Base-by-base conservation (phyloP, 2,888 invertebrate genomes). In the Aethes cnicana region DNA sequence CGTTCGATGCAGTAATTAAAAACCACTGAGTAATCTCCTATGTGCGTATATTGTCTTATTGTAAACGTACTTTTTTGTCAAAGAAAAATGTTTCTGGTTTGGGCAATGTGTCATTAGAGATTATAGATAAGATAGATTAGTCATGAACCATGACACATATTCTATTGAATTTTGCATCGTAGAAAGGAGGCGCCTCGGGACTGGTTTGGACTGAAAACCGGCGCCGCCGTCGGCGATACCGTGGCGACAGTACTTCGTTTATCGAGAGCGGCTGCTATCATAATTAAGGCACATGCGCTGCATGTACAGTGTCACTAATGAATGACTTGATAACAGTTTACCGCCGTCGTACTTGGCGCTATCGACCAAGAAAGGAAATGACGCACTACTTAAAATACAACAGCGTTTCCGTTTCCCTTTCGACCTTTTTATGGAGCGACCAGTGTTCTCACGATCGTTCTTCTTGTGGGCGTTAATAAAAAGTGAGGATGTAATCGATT, bases 281-380 rank as follows among this genome's bases (percentile, higher is more conserved):
- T 66, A 63, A 68, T 64, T 67, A 65, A 66, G 56, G 58, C 60
- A 64, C 68, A 63, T 66, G 67, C 62, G 72, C 60, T 46, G 69
- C 71, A 69, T 69, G 68, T 68, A 63, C 75, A 79, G 74, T 67
- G 69, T 68, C 67, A 67, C 42, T 79, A 83, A 82, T 81, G 73
- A 79, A 77, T 72, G 72, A 64, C 71, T 72, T 69, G 83, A 85
- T 84, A 81, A 78, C 67, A 61, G 68, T 74, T 71, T 76, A 77
- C 75, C 74, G 73, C 60, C 54, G 66, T 66, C 72, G 68, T 64
- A 69, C 62, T 61, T 58, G 72, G 68, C 69, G 72, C 64, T 78
- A 75, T 78, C 84, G 77, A 75, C 67, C 74, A 74, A 68, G 66
- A 74, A 71, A 85, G 88, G 86, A 88, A 87, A 79, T 80, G 77